Conservation (phyloP, 2,113 vertebrate species). For the Nibea coibor region DNA sequence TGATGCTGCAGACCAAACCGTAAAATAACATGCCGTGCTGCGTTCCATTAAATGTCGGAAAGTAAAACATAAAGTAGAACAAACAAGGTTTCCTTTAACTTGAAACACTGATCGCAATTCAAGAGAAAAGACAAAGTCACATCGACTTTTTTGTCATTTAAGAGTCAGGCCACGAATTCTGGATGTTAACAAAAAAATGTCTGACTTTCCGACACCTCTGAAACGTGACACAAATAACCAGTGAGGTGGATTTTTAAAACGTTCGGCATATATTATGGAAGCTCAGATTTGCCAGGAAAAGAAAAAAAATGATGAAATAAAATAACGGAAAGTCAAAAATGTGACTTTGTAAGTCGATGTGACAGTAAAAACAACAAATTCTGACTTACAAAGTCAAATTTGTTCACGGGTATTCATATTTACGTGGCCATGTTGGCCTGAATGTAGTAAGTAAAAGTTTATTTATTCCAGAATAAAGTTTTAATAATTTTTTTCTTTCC, state of each 20-base stretch:
- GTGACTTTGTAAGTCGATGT: background rate
- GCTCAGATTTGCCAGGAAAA: background rate
- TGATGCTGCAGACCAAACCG: background rate
- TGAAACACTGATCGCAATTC: too few species aligned
- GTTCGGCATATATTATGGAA: background rate
- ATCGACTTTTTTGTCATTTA: background rate
- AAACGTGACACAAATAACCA: background rate
- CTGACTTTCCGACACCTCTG: background rate
- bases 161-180: too few species aligned
- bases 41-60: background rate
- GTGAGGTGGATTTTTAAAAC: background rate
- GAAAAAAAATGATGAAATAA: background rate
- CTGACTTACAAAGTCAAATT: background rate
- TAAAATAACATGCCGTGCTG: background rate
- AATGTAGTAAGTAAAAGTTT: background rate
- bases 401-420: too few species aligned
- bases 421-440: background rate
- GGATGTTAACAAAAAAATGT: background rate
- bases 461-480: background rate
- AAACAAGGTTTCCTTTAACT: background rate
- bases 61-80: background rate
- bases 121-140: background rate
- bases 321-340: background rate
- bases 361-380: background rate
- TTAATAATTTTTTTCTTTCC: background rate